A percentile compares a stretch with the other conserved stretches of the same genome.
These are phyloP conservation scores for Pagetopsis macropterus DNA, from an alignment of 2,797 vertebrate species.

Conservation along the genomic window DNA sequence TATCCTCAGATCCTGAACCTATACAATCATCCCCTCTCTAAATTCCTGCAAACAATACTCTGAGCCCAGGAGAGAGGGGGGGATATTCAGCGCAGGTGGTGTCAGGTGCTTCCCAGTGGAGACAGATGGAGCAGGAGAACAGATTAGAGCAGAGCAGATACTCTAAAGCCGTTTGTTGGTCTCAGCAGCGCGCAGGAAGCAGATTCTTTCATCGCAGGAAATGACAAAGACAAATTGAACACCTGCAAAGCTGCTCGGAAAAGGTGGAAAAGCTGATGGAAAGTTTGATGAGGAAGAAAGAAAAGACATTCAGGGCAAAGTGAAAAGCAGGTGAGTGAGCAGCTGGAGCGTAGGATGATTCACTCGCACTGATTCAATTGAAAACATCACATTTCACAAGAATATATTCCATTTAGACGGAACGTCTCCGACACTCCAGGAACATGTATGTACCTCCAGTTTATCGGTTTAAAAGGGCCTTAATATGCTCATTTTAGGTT, in stretches of 20 bases:
- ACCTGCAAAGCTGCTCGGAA: conserved; percentile 56
- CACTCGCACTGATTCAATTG: not conserved
- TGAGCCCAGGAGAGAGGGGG: conserved; percentile 48
- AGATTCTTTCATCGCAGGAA: conserved; percentile 70
- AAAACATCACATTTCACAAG: not conserved
- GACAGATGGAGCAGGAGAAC: conserved; percentile 69
- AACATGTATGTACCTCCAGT: conserved; percentile 3
- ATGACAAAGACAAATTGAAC: conserved; percentile 56
- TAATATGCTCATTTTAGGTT: no score
- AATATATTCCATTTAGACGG: conserved; percentile 4
- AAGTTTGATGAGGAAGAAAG: conserved; percentile 15
- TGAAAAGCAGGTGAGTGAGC: conserved; percentile 1
- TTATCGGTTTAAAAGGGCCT: conserved; percentile 16
- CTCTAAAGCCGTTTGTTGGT: conserved; percentile 52
- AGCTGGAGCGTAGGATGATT: not conserved
- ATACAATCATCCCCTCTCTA: conserved; percentile 64
- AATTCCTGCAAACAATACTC: conserved; percentile 75
- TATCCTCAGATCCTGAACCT: conserved; percentile 71
- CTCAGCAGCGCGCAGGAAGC: conserved; percentile 67
- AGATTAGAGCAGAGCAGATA: conserved; percentile 64
- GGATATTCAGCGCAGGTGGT: conserved; percentile 78
- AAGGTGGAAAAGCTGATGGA: conserved; percentile 40
- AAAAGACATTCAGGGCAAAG: conserved; percentile 9
- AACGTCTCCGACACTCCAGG: not conserved
- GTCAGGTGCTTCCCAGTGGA: conserved; percentile 76